Conservation (phyloP, 1,140 invertebrate genomes). For the Tetramorium alpestre region DNA sequence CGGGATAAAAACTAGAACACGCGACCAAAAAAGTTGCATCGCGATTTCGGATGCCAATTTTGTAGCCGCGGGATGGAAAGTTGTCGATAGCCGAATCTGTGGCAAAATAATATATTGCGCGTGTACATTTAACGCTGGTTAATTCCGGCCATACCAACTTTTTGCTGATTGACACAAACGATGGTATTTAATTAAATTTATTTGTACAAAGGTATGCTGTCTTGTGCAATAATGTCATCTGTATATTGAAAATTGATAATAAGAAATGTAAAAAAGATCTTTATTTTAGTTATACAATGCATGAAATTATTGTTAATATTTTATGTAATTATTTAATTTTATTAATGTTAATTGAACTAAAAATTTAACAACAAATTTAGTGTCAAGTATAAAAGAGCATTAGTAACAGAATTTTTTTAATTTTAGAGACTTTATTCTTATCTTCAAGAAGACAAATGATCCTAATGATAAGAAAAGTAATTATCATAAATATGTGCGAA, state of each 20-base stretch:
- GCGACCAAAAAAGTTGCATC: constrained; percentile 41
- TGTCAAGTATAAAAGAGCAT: not conserved
- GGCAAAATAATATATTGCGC: constrained; percentile 37
- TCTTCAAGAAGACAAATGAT: not conserved
- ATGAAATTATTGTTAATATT: not conserved
- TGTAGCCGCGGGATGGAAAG: constrained; percentile 43
- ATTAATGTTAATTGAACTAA: not conserved
- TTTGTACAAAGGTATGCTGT: not conserved
- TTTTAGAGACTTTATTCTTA: not conserved
- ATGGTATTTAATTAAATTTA: constrained; percentile 43
- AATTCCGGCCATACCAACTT: constrained; percentile 15
- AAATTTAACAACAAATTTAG: not conserved
- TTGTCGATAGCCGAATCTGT: constrained; percentile 30
- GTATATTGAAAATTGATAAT: constrained; percentile 2
- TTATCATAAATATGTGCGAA: not conserved
- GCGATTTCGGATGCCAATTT: constrained; percentile 45
- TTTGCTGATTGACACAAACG: constrained; percentile 12
- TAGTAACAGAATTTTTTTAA: not conserved
- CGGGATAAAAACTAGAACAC: constrained; percentile 28
- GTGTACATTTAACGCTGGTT: constrained; percentile 31
- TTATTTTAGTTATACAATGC: not conserved
- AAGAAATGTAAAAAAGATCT: not conserved
- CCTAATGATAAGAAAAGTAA: not conserved
- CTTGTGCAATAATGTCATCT: not conserved
- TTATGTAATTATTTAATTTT: not conserved